phyloP scores from a whole-genome alignment of 2,113 vertebrate genomes.

The Castor canadensis region DNA sequence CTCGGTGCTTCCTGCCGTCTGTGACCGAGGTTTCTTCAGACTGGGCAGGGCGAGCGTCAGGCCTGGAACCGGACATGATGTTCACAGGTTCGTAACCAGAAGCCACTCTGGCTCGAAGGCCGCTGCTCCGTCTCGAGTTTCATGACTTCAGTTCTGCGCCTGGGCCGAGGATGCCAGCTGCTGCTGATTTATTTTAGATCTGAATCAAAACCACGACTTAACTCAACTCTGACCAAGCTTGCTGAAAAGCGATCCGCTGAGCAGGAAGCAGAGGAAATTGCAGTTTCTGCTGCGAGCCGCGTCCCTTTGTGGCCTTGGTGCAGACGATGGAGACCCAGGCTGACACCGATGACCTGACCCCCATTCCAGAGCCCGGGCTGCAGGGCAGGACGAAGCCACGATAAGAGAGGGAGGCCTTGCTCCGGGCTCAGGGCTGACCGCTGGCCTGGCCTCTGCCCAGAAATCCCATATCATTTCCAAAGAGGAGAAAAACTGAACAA shows the following conservation, averaged over 20 bases:
- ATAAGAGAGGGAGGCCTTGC: background rate
- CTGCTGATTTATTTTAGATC: background rate
- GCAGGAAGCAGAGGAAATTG: background rate
- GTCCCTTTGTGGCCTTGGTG: background rate
- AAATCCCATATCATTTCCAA: background rate
- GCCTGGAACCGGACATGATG: constrained; percentile 28
- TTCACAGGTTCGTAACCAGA: constrained; percentile 46
- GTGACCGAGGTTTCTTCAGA: background rate
- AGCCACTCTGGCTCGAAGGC: background rate
- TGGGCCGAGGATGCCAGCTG: constrained; percentile 28
- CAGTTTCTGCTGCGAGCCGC: background rate
- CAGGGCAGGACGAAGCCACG: rapidly evolving
- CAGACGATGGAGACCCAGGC: background rate
- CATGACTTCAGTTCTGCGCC: background rate
- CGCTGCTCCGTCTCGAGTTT: background rate
- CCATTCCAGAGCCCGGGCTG: background rate
- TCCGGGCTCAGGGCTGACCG: background rate
- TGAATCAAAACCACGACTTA: background rate
- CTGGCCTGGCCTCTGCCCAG: rapidly evolving
- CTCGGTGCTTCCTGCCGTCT: background rate
- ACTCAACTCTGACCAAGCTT: background rate
- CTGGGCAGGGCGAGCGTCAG: background rate
- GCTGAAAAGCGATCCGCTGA: background rate
- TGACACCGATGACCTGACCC: rapidly evolving
- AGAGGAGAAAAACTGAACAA: background rate